Evolutionary conservation across 2,888 invertebrate species (phyloP).

Genomic region (Lissocephala sabroskyi): DNA sequence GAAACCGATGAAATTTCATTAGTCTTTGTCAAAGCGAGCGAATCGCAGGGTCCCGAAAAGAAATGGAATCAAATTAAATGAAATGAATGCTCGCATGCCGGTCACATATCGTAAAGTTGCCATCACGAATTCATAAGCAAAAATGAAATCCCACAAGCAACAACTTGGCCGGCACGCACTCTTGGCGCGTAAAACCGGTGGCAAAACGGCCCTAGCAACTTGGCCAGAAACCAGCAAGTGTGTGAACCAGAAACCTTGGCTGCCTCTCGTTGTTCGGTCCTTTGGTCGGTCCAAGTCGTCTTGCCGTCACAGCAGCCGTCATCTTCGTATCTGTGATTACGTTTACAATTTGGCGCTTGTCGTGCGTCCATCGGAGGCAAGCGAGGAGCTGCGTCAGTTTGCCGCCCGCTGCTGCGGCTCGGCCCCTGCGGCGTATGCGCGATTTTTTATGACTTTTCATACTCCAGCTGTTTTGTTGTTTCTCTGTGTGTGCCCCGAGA

Average conservation of each 20-base stretch:
- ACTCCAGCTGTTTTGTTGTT: background rate
- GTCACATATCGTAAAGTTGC: constrained; percentile 26
- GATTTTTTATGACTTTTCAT: constrained; percentile 11
- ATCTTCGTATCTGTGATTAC: constrained; percentile 31
- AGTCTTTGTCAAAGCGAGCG: background rate
- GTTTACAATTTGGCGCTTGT: constrained; percentile 28
- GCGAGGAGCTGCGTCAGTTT: too few relatives aligned
- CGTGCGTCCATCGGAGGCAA: constrained; percentile 1
- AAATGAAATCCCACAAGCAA: constrained; percentile 19
- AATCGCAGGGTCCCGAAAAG: background rate
- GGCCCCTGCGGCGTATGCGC: background rate
- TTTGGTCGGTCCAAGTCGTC: background rate
- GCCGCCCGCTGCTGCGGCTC: too few relatives aligned
- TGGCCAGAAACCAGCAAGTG: background rate
- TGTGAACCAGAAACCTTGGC: constrained; percentile 3
- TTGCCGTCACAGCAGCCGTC: constrained; percentile 21
- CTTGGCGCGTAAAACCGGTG: constrained; percentile 62
- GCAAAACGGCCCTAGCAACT: constrained; percentile 49
- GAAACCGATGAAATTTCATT: constrained; percentile 1
- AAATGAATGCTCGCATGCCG: constrained; percentile 21
- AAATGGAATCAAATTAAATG: constrained; percentile 9
- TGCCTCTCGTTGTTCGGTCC: constrained; percentile 25
- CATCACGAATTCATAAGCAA: constrained; percentile 17
- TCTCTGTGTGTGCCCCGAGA: background rate
- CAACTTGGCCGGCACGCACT: constrained; percentile 42